These are phyloP conservation scores for Diplazon laetatorius DNA, from an alignment of 2,888 invertebrate species.

Conservation along the genomic window DNA sequence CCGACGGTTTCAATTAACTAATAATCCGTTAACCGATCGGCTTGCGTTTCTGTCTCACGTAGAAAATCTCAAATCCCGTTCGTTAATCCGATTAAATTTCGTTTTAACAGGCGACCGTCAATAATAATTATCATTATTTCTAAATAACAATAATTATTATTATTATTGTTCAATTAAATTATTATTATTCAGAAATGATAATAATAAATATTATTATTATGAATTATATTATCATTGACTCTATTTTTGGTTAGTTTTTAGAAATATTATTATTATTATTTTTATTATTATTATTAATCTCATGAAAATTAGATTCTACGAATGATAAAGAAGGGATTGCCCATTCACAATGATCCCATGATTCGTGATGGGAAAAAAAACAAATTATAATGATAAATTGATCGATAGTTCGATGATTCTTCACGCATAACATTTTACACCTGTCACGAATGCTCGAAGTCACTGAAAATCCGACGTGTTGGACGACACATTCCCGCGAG, in stretches of 20 bases:
- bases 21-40: conserved; percentile 59
- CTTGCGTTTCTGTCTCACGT: conserved; percentile 7
- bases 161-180: background rate
- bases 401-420: conserved; percentile 36
- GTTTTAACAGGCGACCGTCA: background rate
- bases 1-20: conserved; percentile 63
- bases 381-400: conserved; percentile 54
- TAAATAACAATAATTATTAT: background rate
- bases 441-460: conserved; percentile 47
- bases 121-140: background rate
- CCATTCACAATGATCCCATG: conserved; percentile 22
- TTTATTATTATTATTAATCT: background rate
- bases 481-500: conserved; percentile 52
- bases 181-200: too few relatives aligned
- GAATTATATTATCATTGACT: background rate
- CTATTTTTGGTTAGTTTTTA: background rate
- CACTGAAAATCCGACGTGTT: conserved; percentile 60
- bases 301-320: background rate
- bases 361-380: conserved; percentile 29
- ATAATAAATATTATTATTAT: conserved; percentile 7
- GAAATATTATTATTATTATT: background rate
- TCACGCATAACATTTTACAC: conserved; percentile 28
- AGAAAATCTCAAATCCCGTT: conserved; percentile 30
- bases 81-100: conserved; percentile 51
- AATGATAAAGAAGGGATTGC: background rate